phyloP scores from a whole-genome alignment of 2,113 vertebrate species.

The Willisornis vidua region DNA sequence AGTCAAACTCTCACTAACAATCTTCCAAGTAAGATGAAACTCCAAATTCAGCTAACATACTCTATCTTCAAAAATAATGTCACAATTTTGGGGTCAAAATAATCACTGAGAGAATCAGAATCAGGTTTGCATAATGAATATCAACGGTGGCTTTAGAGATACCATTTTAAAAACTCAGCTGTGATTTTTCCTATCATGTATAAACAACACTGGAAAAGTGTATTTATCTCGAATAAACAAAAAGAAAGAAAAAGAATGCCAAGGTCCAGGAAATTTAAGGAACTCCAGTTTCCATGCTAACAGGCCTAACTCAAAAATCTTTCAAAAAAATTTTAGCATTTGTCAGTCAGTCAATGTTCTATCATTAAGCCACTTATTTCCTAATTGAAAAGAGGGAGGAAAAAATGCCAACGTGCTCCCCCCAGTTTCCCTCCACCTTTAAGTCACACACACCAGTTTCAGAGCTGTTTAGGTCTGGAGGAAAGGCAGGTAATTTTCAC shows the following conservation, averaged over 20 bases:
- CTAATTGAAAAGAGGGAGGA: not conserved
- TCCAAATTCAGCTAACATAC: not conserved
- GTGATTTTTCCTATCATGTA: not conserved
- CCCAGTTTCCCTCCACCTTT: not conserved
- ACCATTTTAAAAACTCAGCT: not conserved
- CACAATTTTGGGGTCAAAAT: not conserved
- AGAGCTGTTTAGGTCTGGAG: not conserved
- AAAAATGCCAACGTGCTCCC: not conserved
- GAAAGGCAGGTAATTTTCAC: not conserved
- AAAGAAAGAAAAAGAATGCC: not conserved
- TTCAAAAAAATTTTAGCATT: not conserved
- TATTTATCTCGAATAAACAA: not conserved
- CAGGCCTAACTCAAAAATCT: not conserved
- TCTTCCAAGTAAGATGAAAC: not conserved
- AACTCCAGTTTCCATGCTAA: not conserved
- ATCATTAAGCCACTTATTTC: not conserved
- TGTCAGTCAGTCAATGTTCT: not conserved
- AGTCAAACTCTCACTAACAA: not conserved
- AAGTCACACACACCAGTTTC: not conserved
- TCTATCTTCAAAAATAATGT: not conserved
- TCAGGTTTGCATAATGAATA: not conserved
- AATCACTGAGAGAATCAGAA: not conserved
- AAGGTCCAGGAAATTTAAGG: not conserved
- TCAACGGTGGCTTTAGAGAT: not conserved
- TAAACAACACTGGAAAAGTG: not conserved